Percentiles rank a stretch among this genome's conserved stretches.
Conservation (phyloP, 1,140 invertebrate genomes). For the Drosophila nasuta region DNA sequence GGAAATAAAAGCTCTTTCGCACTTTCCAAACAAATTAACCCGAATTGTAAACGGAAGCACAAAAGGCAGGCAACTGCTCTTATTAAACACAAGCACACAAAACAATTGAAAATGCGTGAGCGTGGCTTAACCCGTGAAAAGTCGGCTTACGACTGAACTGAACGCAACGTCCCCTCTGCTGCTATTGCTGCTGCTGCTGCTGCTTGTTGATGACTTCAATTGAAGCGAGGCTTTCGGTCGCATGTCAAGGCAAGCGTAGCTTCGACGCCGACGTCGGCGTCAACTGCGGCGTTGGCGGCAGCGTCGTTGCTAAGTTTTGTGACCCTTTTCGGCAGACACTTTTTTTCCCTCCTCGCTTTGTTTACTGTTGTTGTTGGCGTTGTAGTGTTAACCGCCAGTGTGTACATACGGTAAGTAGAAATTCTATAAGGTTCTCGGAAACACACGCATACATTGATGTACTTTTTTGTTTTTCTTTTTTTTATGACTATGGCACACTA, state of each 20-base stretch:
- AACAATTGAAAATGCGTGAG: constrained; percentile 43
- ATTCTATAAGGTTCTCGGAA: constrained; percentile 28
- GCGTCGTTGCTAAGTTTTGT: constrained; percentile 28
- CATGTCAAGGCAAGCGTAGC: constrained; percentile 45
- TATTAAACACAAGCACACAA: constrained; percentile 2
- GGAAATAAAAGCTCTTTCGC: constrained; percentile 59
- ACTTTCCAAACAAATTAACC: constrained; percentile 80
- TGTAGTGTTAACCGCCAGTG: constrained; percentile 40
- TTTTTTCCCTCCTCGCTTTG: neutral
- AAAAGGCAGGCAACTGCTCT: constrained; percentile 32
- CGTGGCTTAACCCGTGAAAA: constrained; percentile 70
- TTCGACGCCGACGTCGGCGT: constrained; percentile 3
- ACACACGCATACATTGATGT: constrained; percentile 20
- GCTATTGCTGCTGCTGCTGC: neutral
- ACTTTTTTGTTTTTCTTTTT: constrained; percentile 24
- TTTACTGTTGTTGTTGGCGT: constrained; percentile 12
- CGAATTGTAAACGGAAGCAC: constrained; percentile 70
- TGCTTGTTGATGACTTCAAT: constrained; percentile 33
- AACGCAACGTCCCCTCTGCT: constrained; percentile 22
- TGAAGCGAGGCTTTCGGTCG: constrained; percentile 52
- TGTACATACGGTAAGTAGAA: constrained; percentile 5
- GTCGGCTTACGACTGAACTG: constrained; percentile 73
- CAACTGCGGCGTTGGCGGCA: neutral
- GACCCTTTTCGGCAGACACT: constrained; percentile 40
- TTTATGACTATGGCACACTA: constrained; percentile 43